These are phyloP conservation scores for Tetragonula carbonaria DNA, from an alignment of 2,888 invertebrate genomes.

Conservation along the genomic window DNA sequence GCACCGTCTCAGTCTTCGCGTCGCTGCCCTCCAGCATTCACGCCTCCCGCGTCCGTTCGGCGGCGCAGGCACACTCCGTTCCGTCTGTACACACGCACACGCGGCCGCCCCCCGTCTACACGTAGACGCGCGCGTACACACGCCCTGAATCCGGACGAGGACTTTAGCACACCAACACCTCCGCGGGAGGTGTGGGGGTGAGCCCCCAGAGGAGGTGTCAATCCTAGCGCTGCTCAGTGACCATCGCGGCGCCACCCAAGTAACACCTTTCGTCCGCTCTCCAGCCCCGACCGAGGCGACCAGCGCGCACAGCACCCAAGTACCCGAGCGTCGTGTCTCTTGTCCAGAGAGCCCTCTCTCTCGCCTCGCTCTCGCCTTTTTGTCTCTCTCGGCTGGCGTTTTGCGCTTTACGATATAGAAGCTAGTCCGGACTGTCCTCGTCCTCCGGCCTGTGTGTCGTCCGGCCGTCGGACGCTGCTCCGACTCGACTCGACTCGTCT, in stretches of 20 bases:
- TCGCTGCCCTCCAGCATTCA: constrained; percentile 83
- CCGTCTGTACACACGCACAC: constrained; percentile 66
- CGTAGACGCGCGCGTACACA: constrained; percentile 63
- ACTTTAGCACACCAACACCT: constrained; percentile 83
- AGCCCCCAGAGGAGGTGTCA: constrained; percentile 84
- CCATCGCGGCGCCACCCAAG: constrained; percentile 84
- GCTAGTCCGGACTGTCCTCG: constrained; percentile 36
- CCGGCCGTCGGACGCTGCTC: constrained; percentile 44
- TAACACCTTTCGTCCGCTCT: constrained; percentile 83
- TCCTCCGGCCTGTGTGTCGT: constrained; percentile 25
- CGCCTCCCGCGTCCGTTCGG: constrained; percentile 82
- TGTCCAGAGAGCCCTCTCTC: constrained; percentile 40
- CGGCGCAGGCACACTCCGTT: constrained; percentile 73
- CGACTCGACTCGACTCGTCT: background rate
- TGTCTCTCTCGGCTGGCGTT: constrained; percentile 37
- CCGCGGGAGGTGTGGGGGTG: constrained; percentile 83
- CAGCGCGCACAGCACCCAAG: constrained; percentile 9
- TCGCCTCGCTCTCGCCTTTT: constrained; percentile 17
- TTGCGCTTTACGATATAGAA: constrained; percentile 38
- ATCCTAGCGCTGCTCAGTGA: constrained; percentile 84
- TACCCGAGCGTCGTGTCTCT: background rate
- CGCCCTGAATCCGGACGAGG: constrained; percentile 76
- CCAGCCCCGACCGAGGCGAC: constrained; percentile 68
- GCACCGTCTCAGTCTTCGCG: constrained; percentile 81
- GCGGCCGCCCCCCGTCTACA: constrained; percentile 54